Percentiles rank a stretch among this genome's conserved stretches.
phyloP scores from a whole-genome alignment of 2,797 vertebrate genomes.

The Buceros bicornis region DNA sequence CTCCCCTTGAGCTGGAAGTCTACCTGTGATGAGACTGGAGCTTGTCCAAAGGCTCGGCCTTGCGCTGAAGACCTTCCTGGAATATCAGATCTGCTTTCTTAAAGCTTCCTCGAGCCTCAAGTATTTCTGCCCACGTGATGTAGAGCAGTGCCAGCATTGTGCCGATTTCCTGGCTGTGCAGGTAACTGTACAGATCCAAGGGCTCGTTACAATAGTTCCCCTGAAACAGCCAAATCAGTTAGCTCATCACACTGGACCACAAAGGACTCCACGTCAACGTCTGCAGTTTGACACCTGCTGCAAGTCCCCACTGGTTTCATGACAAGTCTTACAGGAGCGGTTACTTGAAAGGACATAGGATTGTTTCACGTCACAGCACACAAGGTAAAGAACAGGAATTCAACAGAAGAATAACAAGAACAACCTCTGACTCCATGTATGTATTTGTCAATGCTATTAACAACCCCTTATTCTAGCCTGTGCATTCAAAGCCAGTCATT shows the following conservation, averaged over 20 bases:
- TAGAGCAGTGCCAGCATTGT: conserved; percentile 87
- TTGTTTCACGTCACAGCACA: not conserved
- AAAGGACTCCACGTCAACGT: not conserved
- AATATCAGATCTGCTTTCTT: conserved; percentile 91
- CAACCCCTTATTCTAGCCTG: not conserved
- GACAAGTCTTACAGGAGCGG: not conserved
- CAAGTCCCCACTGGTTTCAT: not conserved
- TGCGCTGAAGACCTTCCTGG: conserved; percentile 88
- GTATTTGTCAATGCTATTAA: not conserved
- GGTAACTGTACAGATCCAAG: conserved; percentile 91
- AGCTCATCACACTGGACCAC: rapidly evolving
- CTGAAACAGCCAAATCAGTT: conserved; percentile 72
- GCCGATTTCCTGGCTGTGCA: conserved; percentile 91
- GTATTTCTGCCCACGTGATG: conserved; percentile 94
- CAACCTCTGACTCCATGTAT: not conserved
- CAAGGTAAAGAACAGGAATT: not conserved
- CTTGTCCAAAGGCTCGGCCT: conserved; percentile 89
- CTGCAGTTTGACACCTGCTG: not conserved
- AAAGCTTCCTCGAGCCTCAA: conserved; percentile 89
- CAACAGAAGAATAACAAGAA: rapidly evolving
- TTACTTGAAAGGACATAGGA: not conserved
- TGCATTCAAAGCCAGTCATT: rapidly evolving
- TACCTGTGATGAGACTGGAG: conserved; percentile 93
- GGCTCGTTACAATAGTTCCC: conserved; percentile 87
- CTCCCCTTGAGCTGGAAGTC: not conserved